Evolutionary conservation across 2,113 vertebrate genomes (phyloP), one percentile per base, ranked within the genome.

Genomic region (Axis porcinus): DNA sequence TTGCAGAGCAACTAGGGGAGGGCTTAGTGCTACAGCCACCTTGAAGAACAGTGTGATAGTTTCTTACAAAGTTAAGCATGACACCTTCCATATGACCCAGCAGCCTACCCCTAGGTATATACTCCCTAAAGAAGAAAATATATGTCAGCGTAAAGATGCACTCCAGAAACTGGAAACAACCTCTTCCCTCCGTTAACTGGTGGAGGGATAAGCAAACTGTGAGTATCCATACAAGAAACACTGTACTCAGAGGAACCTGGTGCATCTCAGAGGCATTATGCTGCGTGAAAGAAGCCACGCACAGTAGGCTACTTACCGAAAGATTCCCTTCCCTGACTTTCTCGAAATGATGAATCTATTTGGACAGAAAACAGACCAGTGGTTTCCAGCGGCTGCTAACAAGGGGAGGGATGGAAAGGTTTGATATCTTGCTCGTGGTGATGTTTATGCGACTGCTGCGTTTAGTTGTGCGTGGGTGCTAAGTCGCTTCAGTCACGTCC

Each of bases 301-400:
- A 1, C 52, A 3, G 16, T 12, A 40, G 54, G 30, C 58, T 54
- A 2, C 16, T 1, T 30, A 2, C 90, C 7, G 0, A 36, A 1
- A 6, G 15, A 58, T 40, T 45, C 52, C 14, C 10, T 43, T 50
- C 28, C 14, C 6, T 33, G 78, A 55, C 67, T 64, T 86, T 25
- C 91, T 79, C 55, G 28, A 57, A 84, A 60, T 19, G 23, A 13
- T 9, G 0, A 45, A 33, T n/a, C 33, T 25, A 5, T 47, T 1
- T 76, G 92, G 17, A 55, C 55, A 54, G 23, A 86, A 87, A 30
- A 54, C 17, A 58, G 47, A 91, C 17, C 52, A 28, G 14, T 47
- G n/a, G 19, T 88, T 88, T 47, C 82, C 30, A 16, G 43, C 3
- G 30, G 36, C 33, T 74, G 27, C n/a, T 4, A 50, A 21, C 8